phyloP scores from a whole-genome alignment of 2,888 invertebrate genomes.

The Leucozona laternaria region DNA sequence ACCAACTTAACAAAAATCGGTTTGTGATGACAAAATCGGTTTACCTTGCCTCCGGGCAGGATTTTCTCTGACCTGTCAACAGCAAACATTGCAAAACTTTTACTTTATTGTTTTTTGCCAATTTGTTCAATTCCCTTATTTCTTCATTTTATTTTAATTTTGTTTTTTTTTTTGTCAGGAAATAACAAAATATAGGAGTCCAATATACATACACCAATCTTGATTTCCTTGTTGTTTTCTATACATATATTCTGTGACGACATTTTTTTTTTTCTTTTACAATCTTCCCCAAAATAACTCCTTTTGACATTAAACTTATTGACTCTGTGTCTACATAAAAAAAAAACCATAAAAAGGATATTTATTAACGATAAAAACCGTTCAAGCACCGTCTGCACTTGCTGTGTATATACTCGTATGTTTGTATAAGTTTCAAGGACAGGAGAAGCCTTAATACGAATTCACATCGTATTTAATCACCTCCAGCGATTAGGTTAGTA shows the following conservation, averaged over 20 bases:
- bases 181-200: not conserved
- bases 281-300: not conserved
- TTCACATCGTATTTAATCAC: constrained; percentile 12
- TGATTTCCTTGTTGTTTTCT: not conserved
- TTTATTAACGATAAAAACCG: not conserved
- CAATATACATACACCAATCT: not conserved
- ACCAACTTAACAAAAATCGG: no score
- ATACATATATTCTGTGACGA: not conserved
- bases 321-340: constrained; percentile 20
- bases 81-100: not conserved
- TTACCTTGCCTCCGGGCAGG: not conserved
- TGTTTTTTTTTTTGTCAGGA: not conserved
- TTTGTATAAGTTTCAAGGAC: not conserved
- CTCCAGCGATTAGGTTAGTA: not conserved
- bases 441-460: not conserved
- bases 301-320: constrained; percentile 32
- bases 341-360: constrained; percentile 1
- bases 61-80: not conserved
- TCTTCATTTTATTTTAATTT: not conserved
- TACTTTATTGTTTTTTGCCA: not conserved
- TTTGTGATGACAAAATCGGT: no score
- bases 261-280: not conserved
- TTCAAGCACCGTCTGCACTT: constrained; percentile 3
- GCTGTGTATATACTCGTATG: not conserved
- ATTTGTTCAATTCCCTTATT: not conserved